phyloP scores from a whole-genome alignment of 2,113 vertebrate genomes.

The Chelonoidis abingdonii region DNA sequence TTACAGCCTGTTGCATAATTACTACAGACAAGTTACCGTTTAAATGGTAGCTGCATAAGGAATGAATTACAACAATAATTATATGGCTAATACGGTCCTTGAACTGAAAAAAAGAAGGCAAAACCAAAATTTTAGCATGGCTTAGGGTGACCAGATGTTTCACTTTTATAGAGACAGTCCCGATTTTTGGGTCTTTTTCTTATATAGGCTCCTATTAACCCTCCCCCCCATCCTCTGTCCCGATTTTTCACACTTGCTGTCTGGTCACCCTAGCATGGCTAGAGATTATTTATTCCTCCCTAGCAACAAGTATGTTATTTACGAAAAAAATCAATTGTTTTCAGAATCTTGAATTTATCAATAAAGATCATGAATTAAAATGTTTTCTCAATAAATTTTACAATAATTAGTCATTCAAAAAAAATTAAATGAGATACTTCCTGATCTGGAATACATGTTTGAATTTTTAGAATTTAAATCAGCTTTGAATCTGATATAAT shows the following conservation, averaged over 20 bases:
- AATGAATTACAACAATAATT: slow-evolving; percentile 63
- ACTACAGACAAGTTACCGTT: slow-evolving; percentile 61
- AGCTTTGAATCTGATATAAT: not conserved
- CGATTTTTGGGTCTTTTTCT: too few species aligned
- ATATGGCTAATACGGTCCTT: slow-evolving; percentile 13
- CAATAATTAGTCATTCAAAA: not conserved
- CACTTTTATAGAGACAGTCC: too few species aligned
- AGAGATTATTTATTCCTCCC: not conserved
- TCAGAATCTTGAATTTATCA: not conserved
- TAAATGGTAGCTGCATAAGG: slow-evolving; percentile 41
- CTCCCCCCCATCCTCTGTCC: too few species aligned
- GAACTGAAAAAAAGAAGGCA: slow-evolving; percentile 23
- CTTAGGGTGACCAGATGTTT: not conserved
- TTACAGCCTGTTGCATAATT: slow-evolving; percentile 74
- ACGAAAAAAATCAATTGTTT: not conserved
- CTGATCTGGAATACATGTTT: not conserved
- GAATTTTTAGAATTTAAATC: not conserved
- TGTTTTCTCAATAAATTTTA: not conserved
- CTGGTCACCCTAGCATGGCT: not conserved
- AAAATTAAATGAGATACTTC: not conserved
- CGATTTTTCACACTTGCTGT: too few species aligned
- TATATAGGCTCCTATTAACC: too few species aligned
- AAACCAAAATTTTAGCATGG: slow-evolving; percentile 4
- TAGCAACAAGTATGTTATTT: not conserved
- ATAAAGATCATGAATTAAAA: not conserved